Percentiles rank a stretch among this genome's conserved stretches.
Conservation (phyloP, 2,888 invertebrate species). For the Villa cingulata region DNA sequence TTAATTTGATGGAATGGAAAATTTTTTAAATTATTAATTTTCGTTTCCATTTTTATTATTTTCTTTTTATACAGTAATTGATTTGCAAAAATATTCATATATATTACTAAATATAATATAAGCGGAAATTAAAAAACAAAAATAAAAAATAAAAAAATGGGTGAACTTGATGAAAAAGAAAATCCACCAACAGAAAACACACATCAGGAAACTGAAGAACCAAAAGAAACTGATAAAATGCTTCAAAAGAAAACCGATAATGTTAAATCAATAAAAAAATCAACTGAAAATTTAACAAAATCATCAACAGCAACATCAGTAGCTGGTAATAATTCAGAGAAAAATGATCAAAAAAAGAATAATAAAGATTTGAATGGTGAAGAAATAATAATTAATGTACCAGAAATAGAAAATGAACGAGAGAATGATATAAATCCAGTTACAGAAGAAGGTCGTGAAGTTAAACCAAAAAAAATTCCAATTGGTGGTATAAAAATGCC, state of each 20-base stretch:
- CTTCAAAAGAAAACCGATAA: conserved; percentile 24
- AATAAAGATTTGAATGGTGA: conserved; percentile 21
- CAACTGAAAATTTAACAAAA: conserved; percentile 13
- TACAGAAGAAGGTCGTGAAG: conserved; percentile 56
- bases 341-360: conserved; percentile 7
- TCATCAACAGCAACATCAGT: conserved; percentile 2
- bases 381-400: conserved; percentile 33
- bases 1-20: too few relatives aligned
- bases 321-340: neutral
- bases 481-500: conserved; percentile 82
- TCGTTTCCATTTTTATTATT: too few relatives aligned
- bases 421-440: conserved; percentile 10
- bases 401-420: conserved; percentile 15
- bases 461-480: conserved; percentile 68
- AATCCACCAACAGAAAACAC: conserved; percentile 29
- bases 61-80: too few relatives aligned
- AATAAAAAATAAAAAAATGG: too few relatives aligned
- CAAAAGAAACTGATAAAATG: conserved; percentile 37
- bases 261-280: conserved; percentile 9
- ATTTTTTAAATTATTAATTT: too few relatives aligned
- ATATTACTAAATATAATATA: too few relatives aligned
- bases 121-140: conserved; percentile 8
- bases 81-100: too few relatives aligned
- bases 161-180: conserved; percentile 35
- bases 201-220: conserved; percentile 30